These are phyloP conservation scores for Augochlorella aurata DNA, from an alignment of 2,888 invertebrate species.

Conservation along the genomic window DNA sequence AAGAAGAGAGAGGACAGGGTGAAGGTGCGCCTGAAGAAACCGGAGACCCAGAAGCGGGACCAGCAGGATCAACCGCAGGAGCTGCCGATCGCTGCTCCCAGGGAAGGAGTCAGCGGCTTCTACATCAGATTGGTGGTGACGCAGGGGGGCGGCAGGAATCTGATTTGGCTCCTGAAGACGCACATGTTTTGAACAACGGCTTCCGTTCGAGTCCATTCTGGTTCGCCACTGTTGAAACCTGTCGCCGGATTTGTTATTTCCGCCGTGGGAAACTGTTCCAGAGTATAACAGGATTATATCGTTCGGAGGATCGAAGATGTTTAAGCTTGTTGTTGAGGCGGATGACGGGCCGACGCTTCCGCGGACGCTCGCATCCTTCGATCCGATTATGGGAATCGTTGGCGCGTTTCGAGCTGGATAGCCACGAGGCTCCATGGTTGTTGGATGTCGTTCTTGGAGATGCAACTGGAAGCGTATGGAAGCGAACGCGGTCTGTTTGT, in stretches of 20 bases:
- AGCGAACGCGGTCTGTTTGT: too few relatives aligned
- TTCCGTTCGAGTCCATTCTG: conserved; percentile 16
- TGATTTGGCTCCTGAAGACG: conserved; percentile 80
- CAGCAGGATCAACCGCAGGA: conserved; percentile 26
- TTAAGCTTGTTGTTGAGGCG: not conserved
- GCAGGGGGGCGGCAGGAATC: conserved; percentile 76
- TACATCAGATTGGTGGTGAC: conserved; percentile 78
- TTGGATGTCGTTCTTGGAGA: not conserved
- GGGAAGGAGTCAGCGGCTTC: conserved; percentile 69
- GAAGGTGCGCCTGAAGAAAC: conserved; percentile 13
- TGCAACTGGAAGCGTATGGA: too few relatives aligned
- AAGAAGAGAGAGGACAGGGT: conserved; percentile 9
- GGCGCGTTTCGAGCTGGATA: not conserved
- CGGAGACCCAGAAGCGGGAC: conserved; percentile 30
- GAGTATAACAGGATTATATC: not conserved
- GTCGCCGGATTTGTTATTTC: conserved; percentile 11
- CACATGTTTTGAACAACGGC: conserved; percentile 77
- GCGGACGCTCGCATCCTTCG: conserved; percentile 4
- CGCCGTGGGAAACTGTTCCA: not conserved
- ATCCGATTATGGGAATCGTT: not conserved
- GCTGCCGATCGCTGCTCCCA: conserved; percentile 43
- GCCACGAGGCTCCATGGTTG: not conserved
- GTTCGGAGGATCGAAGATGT: conserved; percentile 12
- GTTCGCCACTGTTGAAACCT: not conserved
- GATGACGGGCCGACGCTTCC: not conserved